These are phyloP conservation scores for Clupea harengus DNA, from an alignment of 2,113 vertebrate species.

Conservation along the genomic window DNA sequence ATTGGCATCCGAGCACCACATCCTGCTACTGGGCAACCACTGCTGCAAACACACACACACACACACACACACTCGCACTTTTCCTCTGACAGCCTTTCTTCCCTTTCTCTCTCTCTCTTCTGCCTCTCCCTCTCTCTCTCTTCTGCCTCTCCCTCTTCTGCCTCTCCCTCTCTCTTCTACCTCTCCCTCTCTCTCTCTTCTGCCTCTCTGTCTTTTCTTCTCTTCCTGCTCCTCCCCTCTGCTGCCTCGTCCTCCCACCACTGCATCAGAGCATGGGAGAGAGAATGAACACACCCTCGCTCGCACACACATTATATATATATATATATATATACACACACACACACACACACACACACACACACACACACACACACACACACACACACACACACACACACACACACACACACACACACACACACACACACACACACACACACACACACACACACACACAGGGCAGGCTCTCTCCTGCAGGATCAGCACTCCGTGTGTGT, in stretches of 20 bases:
- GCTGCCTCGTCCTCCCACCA: too few relatives aligned
- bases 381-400: not conserved
- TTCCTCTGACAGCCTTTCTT: not conserved
- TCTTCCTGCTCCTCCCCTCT: not conserved
- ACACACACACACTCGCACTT: not conserved
- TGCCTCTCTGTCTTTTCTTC: slow-evolving; percentile 8
- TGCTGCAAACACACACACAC: not conserved
- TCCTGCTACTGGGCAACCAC: not conserved
- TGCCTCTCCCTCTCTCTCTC: too few relatives aligned
- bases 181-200: not conserved
- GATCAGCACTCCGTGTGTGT: too few relatives aligned
- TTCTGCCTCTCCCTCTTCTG: slow-evolving; percentile 29
- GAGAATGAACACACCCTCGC: too few relatives aligned
- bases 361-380: not conserved
- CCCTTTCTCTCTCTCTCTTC: slow-evolving; percentile 1
- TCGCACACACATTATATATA: too few relatives aligned
- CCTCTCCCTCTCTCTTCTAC: slow-evolving; percentile 40
- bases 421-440: not conserved
- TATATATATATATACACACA: too few relatives aligned
- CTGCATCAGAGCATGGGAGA: too few relatives aligned
- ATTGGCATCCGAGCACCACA: not conserved
- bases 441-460: not conserved
- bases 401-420: not conserved
- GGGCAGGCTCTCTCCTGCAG: too few relatives aligned
- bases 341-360: too few relatives aligned